A percentile compares a stretch with the other conserved stretches of the same genome.
Evolutionary conservation across 53 echinoderm and acorn worm species (phyloP).

Genomic region (Echinarachnius parma): DNA sequence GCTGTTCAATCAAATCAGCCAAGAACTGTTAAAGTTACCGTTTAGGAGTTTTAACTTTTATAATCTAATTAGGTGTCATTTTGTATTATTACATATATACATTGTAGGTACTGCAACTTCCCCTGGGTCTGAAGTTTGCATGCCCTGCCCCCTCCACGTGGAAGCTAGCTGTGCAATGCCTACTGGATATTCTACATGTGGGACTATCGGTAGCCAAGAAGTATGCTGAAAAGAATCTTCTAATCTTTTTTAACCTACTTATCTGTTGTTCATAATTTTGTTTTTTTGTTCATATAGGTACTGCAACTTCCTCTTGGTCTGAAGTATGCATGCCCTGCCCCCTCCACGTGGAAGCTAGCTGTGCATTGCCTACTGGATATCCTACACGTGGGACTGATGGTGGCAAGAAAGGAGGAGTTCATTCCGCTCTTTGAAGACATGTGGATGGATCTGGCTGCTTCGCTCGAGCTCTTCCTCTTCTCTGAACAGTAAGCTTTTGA

Average conservation of each 20-base stretch:
- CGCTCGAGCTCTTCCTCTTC: conserved; percentile 84
- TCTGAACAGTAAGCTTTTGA: conserved; percentile 81
- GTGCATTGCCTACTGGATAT: conserved; percentile 87
- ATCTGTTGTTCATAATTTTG: too few relatives aligned
- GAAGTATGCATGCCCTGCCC: conserved; percentile 94
- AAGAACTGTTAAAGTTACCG: too few relatives aligned
- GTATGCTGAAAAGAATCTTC: too few relatives aligned
- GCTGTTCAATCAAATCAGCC: too few relatives aligned
- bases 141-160: conserved; percentile 90
- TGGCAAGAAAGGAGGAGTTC: conserved; percentile 65
- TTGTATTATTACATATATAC: too few relatives aligned
- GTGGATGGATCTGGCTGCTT: conserved; percentile 92
- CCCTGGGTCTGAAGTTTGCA: conserved; percentile 92
- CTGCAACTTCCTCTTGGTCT: conserved; percentile 89
- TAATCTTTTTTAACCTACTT: neutral
- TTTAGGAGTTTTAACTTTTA: too few relatives aligned
- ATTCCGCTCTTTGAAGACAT: conserved; percentile 66
- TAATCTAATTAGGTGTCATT: too few relatives aligned
- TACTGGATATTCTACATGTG: conserved; percentile 83
- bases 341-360: conserved; percentile 91
- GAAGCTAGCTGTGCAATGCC: conserved; percentile 89
- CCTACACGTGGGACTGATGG: conserved; percentile 79
- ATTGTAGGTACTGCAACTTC: conserved; percentile 92
- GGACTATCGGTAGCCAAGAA: conserved; percentile 87
- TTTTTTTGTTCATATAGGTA: conserved; percentile 50